These are phyloP conservation scores for Ivindomyrus marchei DNA, from an alignment of 2,113 vertebrate species.

Conservation along the genomic window DNA sequence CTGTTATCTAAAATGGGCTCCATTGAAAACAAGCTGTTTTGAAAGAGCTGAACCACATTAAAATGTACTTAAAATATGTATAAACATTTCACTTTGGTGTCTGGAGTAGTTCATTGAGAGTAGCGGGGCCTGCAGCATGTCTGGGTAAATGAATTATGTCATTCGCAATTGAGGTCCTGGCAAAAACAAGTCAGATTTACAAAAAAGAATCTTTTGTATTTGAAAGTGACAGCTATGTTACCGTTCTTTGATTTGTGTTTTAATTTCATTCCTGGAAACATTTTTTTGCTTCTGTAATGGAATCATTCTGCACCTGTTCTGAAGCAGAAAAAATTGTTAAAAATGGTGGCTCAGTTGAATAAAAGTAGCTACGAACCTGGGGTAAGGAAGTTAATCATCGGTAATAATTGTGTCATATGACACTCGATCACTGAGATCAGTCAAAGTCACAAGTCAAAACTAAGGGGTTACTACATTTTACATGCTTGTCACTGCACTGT, in stretches of 20 bases:
- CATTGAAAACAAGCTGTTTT: not conserved
- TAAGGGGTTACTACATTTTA: not conserved
- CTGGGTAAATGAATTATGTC: not conserved
- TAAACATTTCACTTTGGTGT: slow-evolving; percentile 1
- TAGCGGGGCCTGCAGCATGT: not conserved
- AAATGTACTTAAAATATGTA: not conserved
- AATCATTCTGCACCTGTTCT: not conserved
- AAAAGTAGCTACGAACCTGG: not conserved
- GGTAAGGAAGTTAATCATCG: not conserved
- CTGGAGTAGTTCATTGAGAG: not conserved
- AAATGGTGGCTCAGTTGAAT: not conserved
- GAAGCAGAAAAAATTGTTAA: not conserved
- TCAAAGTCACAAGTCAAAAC: not conserved
- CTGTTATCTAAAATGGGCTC: not conserved
- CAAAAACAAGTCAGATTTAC: not conserved
- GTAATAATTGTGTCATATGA: not conserved
- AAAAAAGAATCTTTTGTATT: not conserved
- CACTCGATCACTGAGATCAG: not conserved
- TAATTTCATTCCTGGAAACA: not conserved
- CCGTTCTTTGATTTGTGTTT: not conserved
- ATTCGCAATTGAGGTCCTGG: not conserved
- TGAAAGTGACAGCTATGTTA: not conserved
- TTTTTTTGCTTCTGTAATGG: not conserved
- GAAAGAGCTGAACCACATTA: slow-evolving; percentile 2
- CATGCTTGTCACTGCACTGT: not conserved